A percentile compares a stretch with the other conserved stretches of the same genome.
These are phyloP conservation scores for Hafferia zeledoni DNA, from an alignment of 2,797 vertebrate species.

Conservation along the genomic window DNA sequence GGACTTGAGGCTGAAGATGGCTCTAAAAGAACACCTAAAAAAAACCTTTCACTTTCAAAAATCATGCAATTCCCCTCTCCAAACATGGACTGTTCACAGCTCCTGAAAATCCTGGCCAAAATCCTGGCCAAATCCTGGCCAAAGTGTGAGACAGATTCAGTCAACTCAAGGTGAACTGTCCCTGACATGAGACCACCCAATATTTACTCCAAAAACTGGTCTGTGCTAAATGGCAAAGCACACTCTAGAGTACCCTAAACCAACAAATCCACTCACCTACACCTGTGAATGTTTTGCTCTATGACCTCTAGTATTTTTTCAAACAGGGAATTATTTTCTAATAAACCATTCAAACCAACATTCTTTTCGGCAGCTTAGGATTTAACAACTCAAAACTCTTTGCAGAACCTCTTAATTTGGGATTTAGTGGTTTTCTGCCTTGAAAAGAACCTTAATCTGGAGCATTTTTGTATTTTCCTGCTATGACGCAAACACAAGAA, in stretches of 20 bases:
- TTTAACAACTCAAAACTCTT: neutral
- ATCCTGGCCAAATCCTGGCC: neutral
- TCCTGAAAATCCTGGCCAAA: neutral
- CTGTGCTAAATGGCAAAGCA: neutral
- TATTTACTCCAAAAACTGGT: neutral
- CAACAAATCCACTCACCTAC: neutral
- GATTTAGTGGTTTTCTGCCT: neutral
- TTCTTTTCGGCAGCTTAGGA: neutral
- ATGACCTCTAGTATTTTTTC: neutral
- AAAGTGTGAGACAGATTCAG: neutral
- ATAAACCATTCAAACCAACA: neutral
- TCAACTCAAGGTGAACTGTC: neutral
- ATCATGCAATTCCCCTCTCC: neutral
- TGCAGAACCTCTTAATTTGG: neutral
- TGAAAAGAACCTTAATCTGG: neutral
- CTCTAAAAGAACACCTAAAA: neutral
- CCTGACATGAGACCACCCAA: neutral
- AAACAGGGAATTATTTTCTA: neutral
- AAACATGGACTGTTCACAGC: neutral
- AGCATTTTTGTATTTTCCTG: neutral
- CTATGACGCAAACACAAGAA: neutral
- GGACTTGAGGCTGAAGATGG: neutral
- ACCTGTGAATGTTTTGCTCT: neutral
- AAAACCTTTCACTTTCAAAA: neutral
- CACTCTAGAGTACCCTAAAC: neutral